A percentile compares a stretch with the other conserved stretches of the same genome.
Conservation (phyloP, 2,113 vertebrate genomes). For the Tachysurus vachellii region DNA sequence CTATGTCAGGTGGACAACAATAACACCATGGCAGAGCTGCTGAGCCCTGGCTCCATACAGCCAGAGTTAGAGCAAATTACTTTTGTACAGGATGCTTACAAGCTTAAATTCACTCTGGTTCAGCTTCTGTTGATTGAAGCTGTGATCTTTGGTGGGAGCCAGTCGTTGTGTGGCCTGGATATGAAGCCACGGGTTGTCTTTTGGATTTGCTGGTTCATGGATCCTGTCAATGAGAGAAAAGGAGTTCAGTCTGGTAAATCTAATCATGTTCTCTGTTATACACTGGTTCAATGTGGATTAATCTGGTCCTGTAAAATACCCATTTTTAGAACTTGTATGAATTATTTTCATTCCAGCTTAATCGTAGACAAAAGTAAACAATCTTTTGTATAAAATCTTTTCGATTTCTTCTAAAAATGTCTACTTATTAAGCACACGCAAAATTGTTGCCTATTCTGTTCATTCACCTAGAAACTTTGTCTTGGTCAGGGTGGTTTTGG, state of each 20-base stretch:
- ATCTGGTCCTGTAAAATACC: neutral
- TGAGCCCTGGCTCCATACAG: neutral
- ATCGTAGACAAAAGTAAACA: neutral
- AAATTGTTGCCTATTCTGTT: neutral
- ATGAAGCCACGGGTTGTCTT: constrained; percentile 18
- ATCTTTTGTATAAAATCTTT: neutral
- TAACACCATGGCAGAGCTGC: constrained; percentile 16
- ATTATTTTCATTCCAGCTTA: neutral
- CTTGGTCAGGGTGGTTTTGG: neutral
- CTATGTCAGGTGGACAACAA: constrained; percentile 37
- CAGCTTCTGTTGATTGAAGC: neutral
- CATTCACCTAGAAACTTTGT: neutral
- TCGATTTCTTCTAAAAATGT: neutral
- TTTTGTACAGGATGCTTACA: neutral
- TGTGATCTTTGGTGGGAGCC: neutral
- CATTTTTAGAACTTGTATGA: neutral
- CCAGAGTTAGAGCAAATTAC: neutral
- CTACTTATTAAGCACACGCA: neutral
- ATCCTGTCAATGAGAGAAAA: constrained; percentile 45
- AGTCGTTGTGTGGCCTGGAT: neutral
- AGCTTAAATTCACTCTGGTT: neutral
- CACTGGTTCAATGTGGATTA: constrained; percentile 41
- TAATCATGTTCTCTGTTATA: constrained; percentile 19
- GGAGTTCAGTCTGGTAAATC: constrained; percentile 24
- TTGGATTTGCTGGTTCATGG: constrained; percentile 5